Evolutionary conservation across 2,888 invertebrate genomes (phyloP).

Genomic region (Athalia rosae): DNA sequence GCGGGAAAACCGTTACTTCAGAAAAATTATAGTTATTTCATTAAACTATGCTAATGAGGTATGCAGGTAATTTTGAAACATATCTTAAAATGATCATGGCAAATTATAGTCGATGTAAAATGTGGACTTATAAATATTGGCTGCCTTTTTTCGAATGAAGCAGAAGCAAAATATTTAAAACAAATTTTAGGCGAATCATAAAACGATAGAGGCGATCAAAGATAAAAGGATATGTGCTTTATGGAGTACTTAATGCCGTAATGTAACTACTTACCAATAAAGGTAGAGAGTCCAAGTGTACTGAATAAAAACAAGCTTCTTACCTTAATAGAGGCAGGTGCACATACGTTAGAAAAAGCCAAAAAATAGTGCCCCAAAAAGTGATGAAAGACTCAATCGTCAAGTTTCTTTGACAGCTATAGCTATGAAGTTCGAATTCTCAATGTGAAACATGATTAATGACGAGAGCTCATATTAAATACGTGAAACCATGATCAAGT

Average conservation of each 20-base stretch:
- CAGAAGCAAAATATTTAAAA: no score
- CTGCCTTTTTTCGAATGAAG: no score
- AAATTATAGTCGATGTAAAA: no score
- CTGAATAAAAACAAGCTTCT: constrained; percentile 22
- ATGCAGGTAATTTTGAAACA: no score
- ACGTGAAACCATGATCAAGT: not conserved
- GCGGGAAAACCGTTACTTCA: no score
- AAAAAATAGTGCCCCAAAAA: constrained; percentile 20
- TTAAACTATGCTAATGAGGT: no score
- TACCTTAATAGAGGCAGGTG: constrained; percentile 35
- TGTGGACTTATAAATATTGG: no score
- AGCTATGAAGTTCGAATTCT: not conserved
- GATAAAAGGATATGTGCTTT: not conserved
- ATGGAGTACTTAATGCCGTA: not conserved
- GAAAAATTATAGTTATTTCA: no score
- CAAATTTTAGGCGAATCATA: no score
- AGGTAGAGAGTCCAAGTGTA: constrained; percentile 10
- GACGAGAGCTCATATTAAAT: not conserved
- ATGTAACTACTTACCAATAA: constrained; percentile 18
- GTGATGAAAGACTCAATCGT: not conserved
- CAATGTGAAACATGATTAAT: not conserved
- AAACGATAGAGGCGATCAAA: not conserved
- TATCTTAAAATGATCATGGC: no score
- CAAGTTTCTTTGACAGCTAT: not conserved
- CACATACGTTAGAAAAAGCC: constrained; percentile 34